Evolutionary conservation across 2,888 invertebrate genomes (phyloP).

Genomic region (Ophonus ardosiacus): DNA sequence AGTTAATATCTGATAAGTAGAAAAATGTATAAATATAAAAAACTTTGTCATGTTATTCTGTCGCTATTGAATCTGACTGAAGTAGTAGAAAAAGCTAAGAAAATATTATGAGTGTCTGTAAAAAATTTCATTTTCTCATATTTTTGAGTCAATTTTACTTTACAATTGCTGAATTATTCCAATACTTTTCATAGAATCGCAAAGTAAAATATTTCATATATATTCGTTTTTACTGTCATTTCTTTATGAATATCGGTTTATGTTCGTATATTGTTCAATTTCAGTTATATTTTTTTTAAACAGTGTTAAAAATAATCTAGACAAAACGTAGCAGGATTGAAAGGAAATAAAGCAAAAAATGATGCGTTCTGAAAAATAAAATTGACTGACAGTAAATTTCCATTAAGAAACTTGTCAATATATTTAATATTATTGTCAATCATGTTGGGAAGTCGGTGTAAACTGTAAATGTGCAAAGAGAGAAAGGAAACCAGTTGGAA

Average conservation of each 20-base stretch:
- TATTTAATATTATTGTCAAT: conserved; percentile 35
- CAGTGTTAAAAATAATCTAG: not conserved
- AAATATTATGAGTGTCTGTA: not conserved
- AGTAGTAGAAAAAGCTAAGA: not conserved
- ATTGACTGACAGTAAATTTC: conserved; percentile 35
- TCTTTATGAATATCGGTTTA: too few relatives aligned
- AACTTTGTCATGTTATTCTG: not conserved
- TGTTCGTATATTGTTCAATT: too few relatives aligned
- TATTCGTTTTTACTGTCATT: not conserved
- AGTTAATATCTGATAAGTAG: not conserved
- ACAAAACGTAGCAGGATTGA: not conserved
- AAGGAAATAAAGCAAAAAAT: not conserved
- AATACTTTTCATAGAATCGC: not conserved
- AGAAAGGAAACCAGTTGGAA: not conserved
- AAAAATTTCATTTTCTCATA: not conserved
- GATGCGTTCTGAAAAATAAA: conserved; percentile 3
- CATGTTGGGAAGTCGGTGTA: not conserved
- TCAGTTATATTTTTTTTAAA: not conserved
- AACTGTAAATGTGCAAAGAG: not conserved
- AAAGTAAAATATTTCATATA: not conserved
- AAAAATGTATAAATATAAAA: not conserved
- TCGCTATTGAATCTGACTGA: not conserved
- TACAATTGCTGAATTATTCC: not conserved
- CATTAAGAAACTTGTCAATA: conserved; percentile 34
- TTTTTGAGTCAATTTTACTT: not conserved